Conservation (phyloP, 2,888 invertebrate genomes). For the Rotaria sp. region DNA sequence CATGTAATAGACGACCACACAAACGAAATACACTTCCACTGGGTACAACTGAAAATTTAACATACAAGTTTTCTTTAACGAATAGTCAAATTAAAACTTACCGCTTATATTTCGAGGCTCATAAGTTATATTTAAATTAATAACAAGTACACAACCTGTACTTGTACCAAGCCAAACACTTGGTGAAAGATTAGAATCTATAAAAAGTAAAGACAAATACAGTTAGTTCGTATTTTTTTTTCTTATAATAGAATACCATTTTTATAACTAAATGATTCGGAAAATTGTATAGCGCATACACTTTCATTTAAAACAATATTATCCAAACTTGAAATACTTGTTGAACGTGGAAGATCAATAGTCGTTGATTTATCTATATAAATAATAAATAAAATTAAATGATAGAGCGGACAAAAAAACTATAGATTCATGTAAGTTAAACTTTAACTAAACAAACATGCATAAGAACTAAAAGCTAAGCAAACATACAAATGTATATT, state of each 20-base stretch:
- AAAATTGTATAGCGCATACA: slow-evolving; percentile 87
- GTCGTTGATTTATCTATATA: neutral
- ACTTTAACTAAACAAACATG: neutral
- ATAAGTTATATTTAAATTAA: slow-evolving; percentile 67
- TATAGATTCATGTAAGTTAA: neutral
- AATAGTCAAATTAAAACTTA: slow-evolving; percentile 49
- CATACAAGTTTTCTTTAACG: too few species aligned
- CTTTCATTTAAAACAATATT: slow-evolving; percentile 83
- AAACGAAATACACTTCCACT: slow-evolving; percentile 85
- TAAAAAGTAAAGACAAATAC: slow-evolving; percentile 64
- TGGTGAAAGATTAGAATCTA: slow-evolving; percentile 64
- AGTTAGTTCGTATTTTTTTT: neutral
- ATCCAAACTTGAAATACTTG: slow-evolving; percentile 93
- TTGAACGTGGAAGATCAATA: slow-evolving; percentile 60
- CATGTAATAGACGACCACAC: slow-evolving; percentile 83
- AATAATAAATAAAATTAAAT: neutral
- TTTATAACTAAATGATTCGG: slow-evolving; percentile 86
- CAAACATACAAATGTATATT: neutral
- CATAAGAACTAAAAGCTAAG: neutral
- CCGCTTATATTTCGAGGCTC: slow-evolving; percentile 59
- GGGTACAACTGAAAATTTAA: slow-evolving; percentile 26
- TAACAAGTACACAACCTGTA: slow-evolving; percentile 85
- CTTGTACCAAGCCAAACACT: slow-evolving; percentile 96
- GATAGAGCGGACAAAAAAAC: neutral
- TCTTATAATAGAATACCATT: slow-evolving; percentile 64